Conservation (phyloP, 2,797 vertebrate genomes). For the Ctenochaetus hawaiiensis region DNA sequence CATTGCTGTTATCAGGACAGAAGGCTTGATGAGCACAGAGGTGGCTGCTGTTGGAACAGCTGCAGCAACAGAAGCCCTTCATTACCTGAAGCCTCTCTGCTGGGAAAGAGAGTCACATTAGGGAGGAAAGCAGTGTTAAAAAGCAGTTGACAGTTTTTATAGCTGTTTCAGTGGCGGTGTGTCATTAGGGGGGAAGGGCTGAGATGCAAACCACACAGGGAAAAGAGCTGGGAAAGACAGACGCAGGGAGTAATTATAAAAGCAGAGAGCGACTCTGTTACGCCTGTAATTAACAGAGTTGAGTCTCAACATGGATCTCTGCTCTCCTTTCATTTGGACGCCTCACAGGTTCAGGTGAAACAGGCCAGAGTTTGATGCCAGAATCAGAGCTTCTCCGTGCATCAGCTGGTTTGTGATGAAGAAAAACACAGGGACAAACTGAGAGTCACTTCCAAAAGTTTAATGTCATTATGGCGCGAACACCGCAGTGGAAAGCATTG, state of each 20-base stretch:
- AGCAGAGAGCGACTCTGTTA: constrained; percentile 48
- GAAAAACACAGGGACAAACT: constrained; percentile 3
- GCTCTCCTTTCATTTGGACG: constrained; percentile 48
- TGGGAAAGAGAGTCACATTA: constrained; percentile 48
- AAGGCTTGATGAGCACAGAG: constrained; percentile 16
- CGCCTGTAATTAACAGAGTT: constrained; percentile 69
- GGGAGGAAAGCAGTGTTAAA: constrained; percentile 40
- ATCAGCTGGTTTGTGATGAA: constrained; percentile 1
- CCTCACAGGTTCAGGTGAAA: constrained; percentile 45
- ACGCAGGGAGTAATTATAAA: constrained; percentile 67
- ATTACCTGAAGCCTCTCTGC: constrained; percentile 55
- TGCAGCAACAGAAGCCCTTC: constrained; percentile 47
- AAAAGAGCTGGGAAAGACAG: constrained; percentile 48
- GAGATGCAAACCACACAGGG: constrained; percentile 55
- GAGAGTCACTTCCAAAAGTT: constrained; percentile 11
- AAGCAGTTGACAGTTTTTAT: constrained; percentile 61
- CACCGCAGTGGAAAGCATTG: constrained; percentile 29
- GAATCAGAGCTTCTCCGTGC: background rate
- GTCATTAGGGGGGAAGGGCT: constrained; percentile 59
- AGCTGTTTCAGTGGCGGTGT: constrained; percentile 53
- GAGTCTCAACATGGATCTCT: constrained; percentile 53
- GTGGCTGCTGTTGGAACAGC: constrained; percentile 35
- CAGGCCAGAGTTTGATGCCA: background rate
- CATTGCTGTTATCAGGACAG: constrained; percentile 6
- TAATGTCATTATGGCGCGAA: constrained; percentile 37